Evolutionary conservation across 2,797 vertebrate genomes (phyloP), one percentile per base, ranked within the genome.

Genomic region (Ibycter americanus): DNA sequence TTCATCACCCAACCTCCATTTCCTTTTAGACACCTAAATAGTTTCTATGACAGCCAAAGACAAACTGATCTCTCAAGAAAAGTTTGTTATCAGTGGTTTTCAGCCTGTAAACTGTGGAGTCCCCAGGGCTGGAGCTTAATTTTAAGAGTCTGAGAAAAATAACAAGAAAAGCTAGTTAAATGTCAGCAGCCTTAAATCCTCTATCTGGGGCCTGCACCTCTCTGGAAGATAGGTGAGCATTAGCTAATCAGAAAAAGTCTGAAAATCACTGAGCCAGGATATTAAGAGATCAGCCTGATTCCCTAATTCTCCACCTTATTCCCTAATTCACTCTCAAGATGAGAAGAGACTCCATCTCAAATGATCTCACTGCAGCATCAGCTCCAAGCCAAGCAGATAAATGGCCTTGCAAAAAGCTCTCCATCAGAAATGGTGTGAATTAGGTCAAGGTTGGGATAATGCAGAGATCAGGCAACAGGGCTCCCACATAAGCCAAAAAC

Each of bases 401-500:
- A 92, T 0, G 0, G 42, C 51, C 49, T 87, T 51, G 46, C 20
- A 85, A 87, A 85, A 83, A 87, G 9, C 52, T 74, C 22, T 80
- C 34, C 22, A 7, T 74, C 51, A 93, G 58, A 84, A 91, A 66
- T 18, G 2, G 17, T 59, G 59, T 77, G 78, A 95, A 94, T 93
- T 89, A 79, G 55, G 86, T 89, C 55, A 74, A 83, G 81, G 67
- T 5, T 74, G 42, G 74, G 27, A 89, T 83, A 92, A 91, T 3
- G 18, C 72, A 80, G 78, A 85, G 63, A 77, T 95, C 78, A 85
- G 63, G 65, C 87, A 96, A 87, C 3, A 67, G 42, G 10, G 7
- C 17, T 89, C 68, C 68, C 55, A 71, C 7, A 0, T 54, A 54
- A 83, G 49, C 36, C 49, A 54, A 73, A 79, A 82, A 71, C 32